These are phyloP conservation scores for Bombylius major DNA, from an alignment of 2,888 invertebrate species.

Conservation along the genomic window DNA sequence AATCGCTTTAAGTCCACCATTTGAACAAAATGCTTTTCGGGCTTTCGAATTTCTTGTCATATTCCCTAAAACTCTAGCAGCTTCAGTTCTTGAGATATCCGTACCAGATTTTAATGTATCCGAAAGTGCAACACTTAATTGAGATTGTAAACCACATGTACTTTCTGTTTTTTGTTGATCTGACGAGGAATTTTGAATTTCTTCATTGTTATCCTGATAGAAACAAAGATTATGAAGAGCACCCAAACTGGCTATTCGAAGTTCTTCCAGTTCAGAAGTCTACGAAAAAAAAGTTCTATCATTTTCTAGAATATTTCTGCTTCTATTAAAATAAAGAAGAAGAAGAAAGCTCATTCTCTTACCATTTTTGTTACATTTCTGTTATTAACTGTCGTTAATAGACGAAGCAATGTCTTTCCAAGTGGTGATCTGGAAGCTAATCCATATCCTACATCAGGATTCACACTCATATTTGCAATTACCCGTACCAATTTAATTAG, in stretches of 20 bases:
- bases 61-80: constrained; percentile 71
- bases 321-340: too few species aligned
- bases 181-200: neutral
- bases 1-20: constrained; percentile 49
- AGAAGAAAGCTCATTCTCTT: neutral
- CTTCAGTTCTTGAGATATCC: constrained; percentile 44
- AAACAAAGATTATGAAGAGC: constrained; percentile 78
- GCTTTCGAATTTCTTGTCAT: constrained; percentile 57
- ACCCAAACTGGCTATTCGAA: constrained; percentile 64
- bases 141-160: constrained; percentile 25
- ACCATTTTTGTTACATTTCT: constrained; percentile 19
- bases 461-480: constrained; percentile 73
- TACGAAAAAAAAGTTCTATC: constrained; percentile 13
- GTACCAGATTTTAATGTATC: constrained; percentile 23
- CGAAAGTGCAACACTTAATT: constrained; percentile 25
- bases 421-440: constrained; percentile 39
- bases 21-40: constrained; percentile 50
- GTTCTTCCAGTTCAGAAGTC: constrained; percentile 49
- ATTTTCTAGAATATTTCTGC: too few species aligned
- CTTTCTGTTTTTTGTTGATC: constrained; percentile 16
- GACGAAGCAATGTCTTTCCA: constrained; percentile 35
- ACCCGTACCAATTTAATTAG: constrained; percentile 48
- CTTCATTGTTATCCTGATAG: constrained; percentile 41
- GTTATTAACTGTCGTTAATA: constrained; percentile 20
- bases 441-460: constrained; percentile 58